Evolutionary conservation across 2,797 vertebrate genomes (phyloP).

Genomic region (Cyprinodon diabolis): DNA sequence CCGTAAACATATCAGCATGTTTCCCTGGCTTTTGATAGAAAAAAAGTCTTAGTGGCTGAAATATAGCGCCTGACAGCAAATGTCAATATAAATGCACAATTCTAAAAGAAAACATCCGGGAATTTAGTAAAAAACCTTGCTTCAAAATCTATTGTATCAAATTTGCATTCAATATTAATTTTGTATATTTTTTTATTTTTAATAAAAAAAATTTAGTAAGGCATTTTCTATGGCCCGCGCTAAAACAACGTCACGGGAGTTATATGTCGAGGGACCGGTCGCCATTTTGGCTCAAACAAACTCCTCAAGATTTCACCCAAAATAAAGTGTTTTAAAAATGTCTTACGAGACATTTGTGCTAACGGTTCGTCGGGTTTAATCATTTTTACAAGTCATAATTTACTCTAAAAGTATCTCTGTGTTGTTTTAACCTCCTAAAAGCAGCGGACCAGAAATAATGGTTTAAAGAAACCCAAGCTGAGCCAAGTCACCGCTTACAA

Average conservation of each 20-base stretch:
- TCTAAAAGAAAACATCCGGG: fast-evolving
- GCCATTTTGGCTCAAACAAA: conserved; percentile 90
- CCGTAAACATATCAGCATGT: conserved; percentile 66
- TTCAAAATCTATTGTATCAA: fast-evolving
- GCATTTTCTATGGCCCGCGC: conserved; percentile 24
- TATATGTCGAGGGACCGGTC: conserved; percentile 40
- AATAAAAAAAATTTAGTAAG: not conserved
- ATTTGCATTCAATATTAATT: not conserved
- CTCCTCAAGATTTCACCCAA: conserved; percentile 63
- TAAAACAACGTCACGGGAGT: conserved; percentile 52
- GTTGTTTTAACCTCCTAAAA: not conserved
- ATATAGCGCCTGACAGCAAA: conserved; percentile 16
- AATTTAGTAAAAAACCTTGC: not conserved
- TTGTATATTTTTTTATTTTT: not conserved
- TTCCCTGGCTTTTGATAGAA: conserved; percentile 51
- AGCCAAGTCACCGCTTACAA: conserved; percentile 36
- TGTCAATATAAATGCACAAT: not conserved
- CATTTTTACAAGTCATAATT: not conserved
- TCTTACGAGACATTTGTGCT: not conserved
- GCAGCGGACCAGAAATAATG: conserved; percentile 24
- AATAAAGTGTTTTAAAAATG: conserved; percentile 21
- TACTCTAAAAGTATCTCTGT: not conserved
- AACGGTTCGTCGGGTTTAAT: not conserved
- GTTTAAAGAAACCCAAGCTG: conserved; percentile 13
- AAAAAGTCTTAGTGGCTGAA: fast-evolving